Evolutionary conservation across 2,888 invertebrate species (phyloP).

Genomic region (Acronicta aceris): DNA sequence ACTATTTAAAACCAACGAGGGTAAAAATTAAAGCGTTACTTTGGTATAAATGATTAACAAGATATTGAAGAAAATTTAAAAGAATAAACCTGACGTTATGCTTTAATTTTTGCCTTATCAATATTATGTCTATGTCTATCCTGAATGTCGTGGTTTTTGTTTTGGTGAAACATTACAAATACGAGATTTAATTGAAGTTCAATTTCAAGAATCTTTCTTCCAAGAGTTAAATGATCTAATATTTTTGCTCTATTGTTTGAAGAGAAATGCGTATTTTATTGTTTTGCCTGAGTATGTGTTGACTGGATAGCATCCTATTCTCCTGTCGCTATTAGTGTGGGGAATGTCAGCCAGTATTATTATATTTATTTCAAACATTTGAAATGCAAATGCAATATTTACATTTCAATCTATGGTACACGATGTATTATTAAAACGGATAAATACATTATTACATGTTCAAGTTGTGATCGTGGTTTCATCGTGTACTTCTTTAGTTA

Average conservation of each 20-base stretch:
- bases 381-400: constrained; percentile 28
- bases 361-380: constrained; percentile 58
- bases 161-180: constrained; percentile 72
- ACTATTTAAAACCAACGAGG: constrained; percentile 27
- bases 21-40: constrained; percentile 60
- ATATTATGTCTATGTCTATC: constrained; percentile 66
- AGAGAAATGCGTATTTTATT: constrained; percentile 58
- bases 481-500: constrained; percentile 41
- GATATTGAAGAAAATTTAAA: neutral
- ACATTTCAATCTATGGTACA: constrained; percentile 60
- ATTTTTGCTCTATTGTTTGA: too few species aligned
- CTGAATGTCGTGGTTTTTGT: constrained; percentile 78
- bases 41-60: constrained; percentile 9
- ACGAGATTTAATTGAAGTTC: constrained; percentile 9
- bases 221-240: constrained; percentile 61
- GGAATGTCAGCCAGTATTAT: constrained; percentile 74
- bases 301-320: constrained; percentile 84
- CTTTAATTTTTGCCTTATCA: constrained; percentile 61
- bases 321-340: constrained; percentile 86
- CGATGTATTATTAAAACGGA: constrained; percentile 46
- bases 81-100: constrained; percentile 44
- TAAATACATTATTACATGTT: neutral
- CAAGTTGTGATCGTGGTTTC: constrained; percentile 7
- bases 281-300: constrained; percentile 73
- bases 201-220: too few species aligned